Conservation (phyloP, 2,113 vertebrate species). For the Sinocyclocheilus anshuiensis region DNA sequence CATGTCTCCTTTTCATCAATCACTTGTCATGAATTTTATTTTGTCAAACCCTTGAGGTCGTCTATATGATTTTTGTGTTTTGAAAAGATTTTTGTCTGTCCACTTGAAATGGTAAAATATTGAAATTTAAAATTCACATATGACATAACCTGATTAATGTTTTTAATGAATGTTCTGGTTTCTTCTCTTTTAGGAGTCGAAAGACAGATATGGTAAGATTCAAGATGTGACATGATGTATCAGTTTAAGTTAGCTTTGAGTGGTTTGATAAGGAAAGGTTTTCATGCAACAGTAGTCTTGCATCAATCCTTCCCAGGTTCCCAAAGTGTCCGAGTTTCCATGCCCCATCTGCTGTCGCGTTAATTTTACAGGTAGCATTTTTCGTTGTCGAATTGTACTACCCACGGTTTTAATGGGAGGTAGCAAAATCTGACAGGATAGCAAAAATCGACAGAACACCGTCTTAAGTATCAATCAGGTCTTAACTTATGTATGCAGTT, state of each 20-base stretch:
- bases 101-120: neutral
- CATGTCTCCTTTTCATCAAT: neutral
- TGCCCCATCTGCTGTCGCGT: constrained; percentile 92
- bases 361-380: too few relatives aligned
- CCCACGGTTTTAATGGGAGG: too few relatives aligned
- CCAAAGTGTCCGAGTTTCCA: constrained; percentile 88
- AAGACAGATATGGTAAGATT: constrained; percentile 86
- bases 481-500: neutral
- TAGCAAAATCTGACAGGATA: too few relatives aligned
- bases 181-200: constrained; percentile 79
- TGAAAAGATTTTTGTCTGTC: neutral
- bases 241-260: neutral
- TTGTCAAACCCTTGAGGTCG: neutral
- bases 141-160: neutral
- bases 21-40: neutral
- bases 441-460: too few relatives aligned
- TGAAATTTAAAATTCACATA: neutral
- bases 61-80: neutral
- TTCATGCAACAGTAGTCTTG: constrained; percentile 42
- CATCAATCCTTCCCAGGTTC: constrained; percentile 72
- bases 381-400: too few relatives aligned
- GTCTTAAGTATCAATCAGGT: too few relatives aligned
- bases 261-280: constrained; percentile 19
- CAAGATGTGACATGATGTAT: neutral
- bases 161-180: constrained; percentile 7